Evolutionary conservation across 2,113 vertebrate species (phyloP).

Genomic region (Carassius carassius): DNA sequence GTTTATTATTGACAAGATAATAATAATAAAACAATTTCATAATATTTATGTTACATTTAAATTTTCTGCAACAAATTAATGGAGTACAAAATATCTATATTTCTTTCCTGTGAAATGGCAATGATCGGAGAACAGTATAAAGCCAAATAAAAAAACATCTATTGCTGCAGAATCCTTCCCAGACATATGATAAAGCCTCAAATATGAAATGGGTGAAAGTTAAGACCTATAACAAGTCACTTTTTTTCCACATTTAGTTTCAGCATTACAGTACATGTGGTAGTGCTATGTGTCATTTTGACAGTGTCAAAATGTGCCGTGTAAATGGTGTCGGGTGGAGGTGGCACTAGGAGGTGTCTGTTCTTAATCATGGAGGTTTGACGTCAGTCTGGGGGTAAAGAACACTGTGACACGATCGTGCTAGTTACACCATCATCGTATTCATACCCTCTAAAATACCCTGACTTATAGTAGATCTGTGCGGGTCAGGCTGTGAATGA

Average conservation of each 20-base stretch:
- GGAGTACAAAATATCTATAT: not conserved
- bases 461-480: conserved; percentile 17
- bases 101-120: not conserved
- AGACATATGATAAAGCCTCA: not conserved
- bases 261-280: not conserved
- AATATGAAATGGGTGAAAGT: not conserved
- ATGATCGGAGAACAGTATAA: not conserved
- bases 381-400: conserved; percentile 33
- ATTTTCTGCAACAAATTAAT: not conserved
- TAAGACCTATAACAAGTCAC: not conserved
- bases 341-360: conserved; percentile 31
- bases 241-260: not conserved
- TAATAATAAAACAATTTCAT: no score
- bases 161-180: not conserved
- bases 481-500: not conserved
- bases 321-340: conserved; percentile 28
- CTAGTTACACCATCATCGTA: conserved; percentile 34
- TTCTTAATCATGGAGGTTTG: conserved; percentile 28
- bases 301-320: not conserved
- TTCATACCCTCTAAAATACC: conserved; percentile 6
- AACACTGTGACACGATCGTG: conserved; percentile 11
- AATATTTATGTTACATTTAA: not conserved
- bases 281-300: not conserved
- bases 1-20: not conserved
- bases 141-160: not conserved